A percentile compares a stretch with the other conserved stretches of the same genome.
phyloP scores from a whole-genome alignment of 2,888 invertebrate species.

The Drosophila mulleri region DNA sequence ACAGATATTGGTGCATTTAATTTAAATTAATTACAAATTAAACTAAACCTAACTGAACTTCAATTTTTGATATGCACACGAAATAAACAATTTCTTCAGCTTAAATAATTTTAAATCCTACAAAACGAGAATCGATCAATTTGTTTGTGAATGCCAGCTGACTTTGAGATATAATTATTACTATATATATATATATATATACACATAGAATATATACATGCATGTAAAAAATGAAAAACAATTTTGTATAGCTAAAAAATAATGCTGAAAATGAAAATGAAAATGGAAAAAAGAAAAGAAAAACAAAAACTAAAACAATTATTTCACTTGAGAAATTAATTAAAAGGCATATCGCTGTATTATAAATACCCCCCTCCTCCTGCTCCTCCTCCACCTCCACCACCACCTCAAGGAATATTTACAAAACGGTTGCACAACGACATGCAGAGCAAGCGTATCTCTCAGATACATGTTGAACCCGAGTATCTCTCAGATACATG shows the following conservation, averaged over 20 bases:
- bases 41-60: conserved; percentile 22
- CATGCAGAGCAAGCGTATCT: conserved; percentile 1
- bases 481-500: conserved; percentile 31
- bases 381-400: neutral
- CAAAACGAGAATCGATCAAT: conserved; percentile 20
- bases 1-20: conserved; percentile 74
- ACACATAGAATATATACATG: conserved; percentile 9
- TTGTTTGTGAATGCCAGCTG: conserved; percentile 41
- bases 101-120: conserved; percentile 2
- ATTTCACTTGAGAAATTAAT: conserved; percentile 57
- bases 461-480: conserved; percentile 22
- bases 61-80: conserved; percentile 56
- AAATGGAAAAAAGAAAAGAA: conserved; percentile 29
- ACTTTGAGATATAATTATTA: conserved; percentile 31
- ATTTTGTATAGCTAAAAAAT: conserved; percentile 49
- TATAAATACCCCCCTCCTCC: conserved; percentile 62
- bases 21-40: conserved; percentile 43
- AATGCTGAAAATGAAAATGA: conserved; percentile 52
- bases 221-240: conserved; percentile 26
- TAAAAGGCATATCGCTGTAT: conserved; percentile 80
- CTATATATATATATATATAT: conserved; percentile 10
- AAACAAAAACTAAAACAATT: conserved; percentile 1
- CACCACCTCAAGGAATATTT: conserved; percentile 15
- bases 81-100: conserved; percentile 21
- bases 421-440: conserved; percentile 42